Base-by-base conservation (phyloP, 2,113 vertebrate species). In the Dipodomys ordii region DNA sequence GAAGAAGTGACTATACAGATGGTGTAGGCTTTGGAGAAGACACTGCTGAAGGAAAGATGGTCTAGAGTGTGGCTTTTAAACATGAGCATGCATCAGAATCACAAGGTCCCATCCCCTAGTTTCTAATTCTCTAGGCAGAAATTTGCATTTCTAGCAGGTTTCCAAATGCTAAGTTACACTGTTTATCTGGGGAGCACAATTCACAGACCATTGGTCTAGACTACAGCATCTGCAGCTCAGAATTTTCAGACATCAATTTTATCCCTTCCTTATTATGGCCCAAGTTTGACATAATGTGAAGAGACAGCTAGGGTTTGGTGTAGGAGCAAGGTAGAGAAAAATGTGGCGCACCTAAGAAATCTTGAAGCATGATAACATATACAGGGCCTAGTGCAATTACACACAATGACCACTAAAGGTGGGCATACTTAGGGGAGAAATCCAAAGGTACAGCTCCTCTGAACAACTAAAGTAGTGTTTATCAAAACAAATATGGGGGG, bases 61-160 rank as follows among this genome's bases (percentile, higher is more conserved):
- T 60, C 30, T 49, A 39, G 28, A 28, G 16, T 46, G 15, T 18
- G 28, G 23, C 20, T 81, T 28, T 83, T 22, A 57, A n/a, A 19
- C 64, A 1, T 16, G 10, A 22, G 72, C 2, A 3, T 25, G n/a
- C 25, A 0, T 23, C 12, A 2, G 10, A 46, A 57, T 28, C 39
- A 18, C 32, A 19, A 60, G 44, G 20, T 0, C 0, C 3, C 2
- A 13, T 67, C 11, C 27, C 4, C n/a, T 8, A 15, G 0, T 69
- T 32, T 32, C 32, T 65, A 35, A 73, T 20, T 72, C 5, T 32
- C 25, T 27, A 64, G 23, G 7, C 44, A 10, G 30, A 49, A 32
- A 79, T 90, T 35, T 22, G n/a, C 32, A 64, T 76, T 44, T 74
- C 25, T 46, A 32, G 67, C 57, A 39, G 20, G 32, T 57, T 64